Conservation (phyloP, 2,113 vertebrate genomes). For the Falco punctatus region DNA sequence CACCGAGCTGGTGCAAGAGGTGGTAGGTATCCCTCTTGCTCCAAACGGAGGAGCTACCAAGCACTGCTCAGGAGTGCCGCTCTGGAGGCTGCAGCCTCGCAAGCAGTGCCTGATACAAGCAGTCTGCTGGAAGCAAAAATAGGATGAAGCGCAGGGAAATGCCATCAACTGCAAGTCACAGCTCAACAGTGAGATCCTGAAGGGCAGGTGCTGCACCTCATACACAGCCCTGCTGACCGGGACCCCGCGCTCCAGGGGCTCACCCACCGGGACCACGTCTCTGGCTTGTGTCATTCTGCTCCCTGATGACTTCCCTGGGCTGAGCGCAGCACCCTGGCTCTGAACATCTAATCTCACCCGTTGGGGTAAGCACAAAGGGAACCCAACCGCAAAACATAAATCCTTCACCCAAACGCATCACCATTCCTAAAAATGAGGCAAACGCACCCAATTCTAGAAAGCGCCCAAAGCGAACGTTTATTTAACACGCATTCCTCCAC, state of each 20-base stretch:
- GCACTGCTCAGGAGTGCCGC: not conserved
- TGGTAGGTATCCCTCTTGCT: too few species aligned
- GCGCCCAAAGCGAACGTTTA: not conserved
- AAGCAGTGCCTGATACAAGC: not conserved
- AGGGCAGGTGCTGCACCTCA: not conserved
- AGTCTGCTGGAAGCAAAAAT: not conserved
- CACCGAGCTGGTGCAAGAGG: not conserved
- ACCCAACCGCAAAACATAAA: not conserved
- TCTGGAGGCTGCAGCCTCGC: not conserved
- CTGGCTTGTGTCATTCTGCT: not conserved
- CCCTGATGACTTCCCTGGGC: not conserved
- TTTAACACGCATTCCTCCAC: not conserved
- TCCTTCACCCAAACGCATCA: not conserved
- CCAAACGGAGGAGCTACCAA: not conserved
- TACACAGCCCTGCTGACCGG: not conserved
- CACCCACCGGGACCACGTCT: not conserved
- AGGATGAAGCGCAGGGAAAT: not conserved
- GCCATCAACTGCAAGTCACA: fast-evolving
- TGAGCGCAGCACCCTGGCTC: not conserved
- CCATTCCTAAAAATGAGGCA: not conserved
- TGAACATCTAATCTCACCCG: not conserved
- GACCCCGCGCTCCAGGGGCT: not conserved
- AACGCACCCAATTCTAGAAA: not conserved
- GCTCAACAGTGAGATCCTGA: fast-evolving
- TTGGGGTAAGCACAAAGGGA: not conserved